Percentiles rank a stretch among this genome's conserved stretches.
Evolutionary conservation across 2,113 vertebrate species (phyloP).

Genomic region (Tupaia tana): DNA sequence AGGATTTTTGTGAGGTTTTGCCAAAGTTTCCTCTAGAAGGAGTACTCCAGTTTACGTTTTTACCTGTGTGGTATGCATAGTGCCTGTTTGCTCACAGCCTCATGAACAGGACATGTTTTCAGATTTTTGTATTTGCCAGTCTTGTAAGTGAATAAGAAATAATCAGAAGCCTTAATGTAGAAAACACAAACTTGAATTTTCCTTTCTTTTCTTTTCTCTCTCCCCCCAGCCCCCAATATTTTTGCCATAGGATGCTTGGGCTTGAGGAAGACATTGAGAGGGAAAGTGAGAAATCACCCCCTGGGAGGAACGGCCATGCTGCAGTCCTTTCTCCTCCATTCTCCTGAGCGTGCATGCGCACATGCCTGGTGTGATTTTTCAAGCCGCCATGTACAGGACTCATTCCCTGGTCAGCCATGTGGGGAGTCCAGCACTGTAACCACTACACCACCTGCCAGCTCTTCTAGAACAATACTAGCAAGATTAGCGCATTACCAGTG

Average conservation of each 20-base stretch:
- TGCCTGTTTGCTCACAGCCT: constrained; percentile 31
- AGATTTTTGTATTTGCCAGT: neutral
- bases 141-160: neutral
- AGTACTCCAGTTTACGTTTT: neutral
- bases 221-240: no score
- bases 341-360: no score
- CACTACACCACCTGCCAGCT: no score
- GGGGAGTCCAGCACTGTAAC: neutral
- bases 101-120: neutral
- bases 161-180: neutral
- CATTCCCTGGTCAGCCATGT: no score
- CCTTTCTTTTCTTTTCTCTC: neutral
- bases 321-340: no score
- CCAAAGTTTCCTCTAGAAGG: neutral
- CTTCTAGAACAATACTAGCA: neutral
- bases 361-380: no score
- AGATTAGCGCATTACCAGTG: neutral
- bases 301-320: no score
- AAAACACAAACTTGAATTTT: constrained; percentile 31
- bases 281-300: no score
- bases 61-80: no score
- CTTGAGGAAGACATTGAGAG: no score
- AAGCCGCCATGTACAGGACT: no score
- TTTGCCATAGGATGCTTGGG: no score
- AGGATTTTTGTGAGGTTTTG: neutral